Base-by-base conservation (phyloP, 2,113 vertebrate genomes). In the Chunga burmeisteri region DNA sequence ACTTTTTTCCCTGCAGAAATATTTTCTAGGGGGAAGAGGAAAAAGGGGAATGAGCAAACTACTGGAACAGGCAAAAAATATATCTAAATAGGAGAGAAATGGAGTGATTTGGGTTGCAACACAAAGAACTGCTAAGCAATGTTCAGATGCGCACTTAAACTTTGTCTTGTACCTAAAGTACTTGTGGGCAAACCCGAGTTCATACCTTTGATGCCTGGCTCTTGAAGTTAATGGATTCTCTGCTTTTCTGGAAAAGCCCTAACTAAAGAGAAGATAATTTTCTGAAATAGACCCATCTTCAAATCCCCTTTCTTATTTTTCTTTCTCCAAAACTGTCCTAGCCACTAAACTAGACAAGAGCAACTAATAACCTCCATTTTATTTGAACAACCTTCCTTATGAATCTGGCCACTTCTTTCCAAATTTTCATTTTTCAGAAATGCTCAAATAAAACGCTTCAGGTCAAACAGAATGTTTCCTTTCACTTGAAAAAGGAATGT, bases 401-500 rank as follows among this genome's bases (percentile, higher is more conserved):
- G 21, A 88, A 65, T 86, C n/a, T 56, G 21, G 8, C 23, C 21
- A 29, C 30, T 82, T 89, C 65, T 65, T 94, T 91, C 85, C n/a
- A 67, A 79, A 71, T 68, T 82, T 63, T 61, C 7, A 27, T 88
- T 88, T 90, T 81, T 58, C 65, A 91, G n/a, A 62, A 86, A 42
- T 59, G 30, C 49, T 65, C 44, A 68, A 93, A 79, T 70, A 58
- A 90, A 93, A 44, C 4, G n/a, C 50, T 87, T 87, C 5, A 16
- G 40, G 70, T 75, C 36, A 85, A 91, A 75, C 62, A 58, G 59
- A 90, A 96, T 2, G 3, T 56, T 94, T 96, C 59, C 79, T 95
- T 96, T 94, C 42, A 72, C 53, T 86, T 80, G 66, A 38, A 92
- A 92, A 94, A 90, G 30, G 62, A 92, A 86, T 80, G 32, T 77